These are phyloP conservation scores for Listronotus bonariensis DNA, from an alignment of 1,140 invertebrate genomes.

Conservation along the genomic window DNA sequence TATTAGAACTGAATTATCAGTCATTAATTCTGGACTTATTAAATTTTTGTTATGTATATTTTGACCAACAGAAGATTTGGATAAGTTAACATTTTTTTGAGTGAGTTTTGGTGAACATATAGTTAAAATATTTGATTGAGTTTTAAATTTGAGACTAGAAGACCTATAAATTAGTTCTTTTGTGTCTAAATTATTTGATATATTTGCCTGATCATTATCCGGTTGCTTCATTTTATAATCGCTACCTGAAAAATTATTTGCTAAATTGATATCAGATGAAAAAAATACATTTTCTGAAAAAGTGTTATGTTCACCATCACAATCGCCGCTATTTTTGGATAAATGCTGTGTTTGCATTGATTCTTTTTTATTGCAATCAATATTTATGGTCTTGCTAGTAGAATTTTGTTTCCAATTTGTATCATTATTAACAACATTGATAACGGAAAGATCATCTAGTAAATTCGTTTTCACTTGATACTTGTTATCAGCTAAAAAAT, in stretches of 20 bases:
- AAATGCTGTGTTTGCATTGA: too few relatives aligned
- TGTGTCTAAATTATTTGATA: too few relatives aligned
- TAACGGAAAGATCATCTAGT: too few relatives aligned
- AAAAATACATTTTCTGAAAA: conserved; percentile 1
- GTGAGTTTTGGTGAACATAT: conserved; percentile 18
- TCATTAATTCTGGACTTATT: conserved; percentile 39
- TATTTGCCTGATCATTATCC: neutral
- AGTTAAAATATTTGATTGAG: conserved; percentile 19
- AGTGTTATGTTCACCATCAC: too few relatives aligned
- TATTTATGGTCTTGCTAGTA: too few relatives aligned
- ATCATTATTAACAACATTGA: too few relatives aligned
- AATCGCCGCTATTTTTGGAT: too few relatives aligned
- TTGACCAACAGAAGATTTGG: neutral
- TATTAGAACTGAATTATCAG: conserved; percentile 40
- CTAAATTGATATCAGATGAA: neutral
- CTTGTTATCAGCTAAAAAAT: too few relatives aligned
- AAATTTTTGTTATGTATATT: conserved; percentile 8
- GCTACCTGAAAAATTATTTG: neutral
- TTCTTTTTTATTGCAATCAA: too few relatives aligned
- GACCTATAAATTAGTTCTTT: neutral
- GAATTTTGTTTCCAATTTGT: too few relatives aligned
- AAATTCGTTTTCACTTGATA: too few relatives aligned
- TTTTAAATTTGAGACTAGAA: conserved; percentile 23
- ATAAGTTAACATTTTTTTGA: neutral
- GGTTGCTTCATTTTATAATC: conserved; percentile 11